phyloP scores from a whole-genome alignment of 2,888 invertebrate genomes.

The Mystacides longicornis region DNA sequence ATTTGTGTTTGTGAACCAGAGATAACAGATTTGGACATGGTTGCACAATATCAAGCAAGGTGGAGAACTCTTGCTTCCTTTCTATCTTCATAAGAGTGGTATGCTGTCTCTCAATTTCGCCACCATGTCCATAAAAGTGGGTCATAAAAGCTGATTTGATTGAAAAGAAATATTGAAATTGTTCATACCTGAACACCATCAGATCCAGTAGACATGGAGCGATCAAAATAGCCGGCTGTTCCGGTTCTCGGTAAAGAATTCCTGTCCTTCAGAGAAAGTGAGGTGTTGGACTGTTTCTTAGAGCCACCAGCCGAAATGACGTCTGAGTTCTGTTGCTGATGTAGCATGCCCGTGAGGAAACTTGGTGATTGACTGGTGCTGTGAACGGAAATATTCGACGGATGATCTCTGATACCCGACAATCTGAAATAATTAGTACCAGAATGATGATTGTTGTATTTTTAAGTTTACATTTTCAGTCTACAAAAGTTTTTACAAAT shows the following conservation, averaged over 20 bases:
- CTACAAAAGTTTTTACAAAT: no score
- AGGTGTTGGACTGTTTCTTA: constrained; percentile 36
- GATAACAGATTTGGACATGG: no score
- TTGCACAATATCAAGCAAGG: no score
- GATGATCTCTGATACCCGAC: constrained; percentile 31
- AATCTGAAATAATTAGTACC: no score
- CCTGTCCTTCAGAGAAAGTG: constrained; percentile 42
- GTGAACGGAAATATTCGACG: constrained; percentile 36
- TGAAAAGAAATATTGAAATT: no score
- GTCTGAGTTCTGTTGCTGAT: constrained; percentile 4
- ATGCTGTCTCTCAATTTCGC: not conserved
- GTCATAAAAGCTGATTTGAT: no score
- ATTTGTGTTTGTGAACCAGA: no score
- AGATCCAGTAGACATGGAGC: constrained; percentile 6
- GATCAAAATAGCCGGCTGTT: constrained; percentile 29
- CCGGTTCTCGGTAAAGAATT: constrained; percentile 33
- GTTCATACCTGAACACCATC: constrained; percentile 42
- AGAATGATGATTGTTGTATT: no score
- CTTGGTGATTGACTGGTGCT: constrained; percentile 42
- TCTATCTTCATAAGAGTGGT: no score
- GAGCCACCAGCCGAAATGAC: not conserved
- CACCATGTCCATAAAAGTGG: no score
- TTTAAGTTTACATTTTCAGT: no score
- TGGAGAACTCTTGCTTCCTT: no score
- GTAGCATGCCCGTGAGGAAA: constrained; percentile 32